These are phyloP conservation scores for Chesias legatella DNA, from an alignment of 2,888 invertebrate genomes.

Conservation along the genomic window DNA sequence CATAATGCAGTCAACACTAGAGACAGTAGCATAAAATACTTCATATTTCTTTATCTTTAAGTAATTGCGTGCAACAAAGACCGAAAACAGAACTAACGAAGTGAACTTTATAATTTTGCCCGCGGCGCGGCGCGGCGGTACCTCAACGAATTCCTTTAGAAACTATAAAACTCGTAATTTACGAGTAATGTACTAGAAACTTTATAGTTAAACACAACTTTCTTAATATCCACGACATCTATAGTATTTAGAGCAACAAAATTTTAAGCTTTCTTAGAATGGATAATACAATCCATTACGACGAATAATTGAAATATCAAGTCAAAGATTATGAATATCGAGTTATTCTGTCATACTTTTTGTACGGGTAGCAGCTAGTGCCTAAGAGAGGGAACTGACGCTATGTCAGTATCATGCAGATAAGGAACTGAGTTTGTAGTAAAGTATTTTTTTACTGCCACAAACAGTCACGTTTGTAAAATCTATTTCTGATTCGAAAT, in stretches of 20 bases:
- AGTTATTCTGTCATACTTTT: too few relatives aligned
- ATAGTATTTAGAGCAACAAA: conserved; percentile 7
- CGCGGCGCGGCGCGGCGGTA: conserved; percentile 31
- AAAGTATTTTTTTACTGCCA: too few relatives aligned
- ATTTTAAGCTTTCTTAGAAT: too few relatives aligned
- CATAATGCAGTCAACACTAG: conserved; percentile 1
- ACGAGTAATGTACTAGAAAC: conserved; percentile 39
- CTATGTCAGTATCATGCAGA: too few relatives aligned
- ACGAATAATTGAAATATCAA: too few relatives aligned
- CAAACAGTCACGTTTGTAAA: too few relatives aligned
- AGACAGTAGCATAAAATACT: conserved; percentile 3
- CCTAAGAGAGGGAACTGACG: too few relatives aligned
- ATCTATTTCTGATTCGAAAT: too few relatives aligned
- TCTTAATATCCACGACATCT: conserved; percentile 16
- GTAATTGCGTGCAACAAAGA: conserved; percentile 28
- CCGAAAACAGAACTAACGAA: conserved; percentile 23
- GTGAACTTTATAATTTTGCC: conserved; percentile 25
- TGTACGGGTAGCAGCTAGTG: too few relatives aligned
- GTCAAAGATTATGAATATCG: too few relatives aligned
- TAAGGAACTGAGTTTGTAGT: too few relatives aligned
- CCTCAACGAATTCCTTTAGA: conserved; percentile 36
- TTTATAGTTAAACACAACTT: conserved; percentile 26
- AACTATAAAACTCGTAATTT: conserved; percentile 43
- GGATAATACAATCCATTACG: too few relatives aligned
- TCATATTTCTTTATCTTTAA: conserved; percentile 18